These are phyloP conservation scores for Lepisosteus osseus DNA, from an alignment of 2,113 vertebrate genomes.

Conservation along the genomic window DNA sequence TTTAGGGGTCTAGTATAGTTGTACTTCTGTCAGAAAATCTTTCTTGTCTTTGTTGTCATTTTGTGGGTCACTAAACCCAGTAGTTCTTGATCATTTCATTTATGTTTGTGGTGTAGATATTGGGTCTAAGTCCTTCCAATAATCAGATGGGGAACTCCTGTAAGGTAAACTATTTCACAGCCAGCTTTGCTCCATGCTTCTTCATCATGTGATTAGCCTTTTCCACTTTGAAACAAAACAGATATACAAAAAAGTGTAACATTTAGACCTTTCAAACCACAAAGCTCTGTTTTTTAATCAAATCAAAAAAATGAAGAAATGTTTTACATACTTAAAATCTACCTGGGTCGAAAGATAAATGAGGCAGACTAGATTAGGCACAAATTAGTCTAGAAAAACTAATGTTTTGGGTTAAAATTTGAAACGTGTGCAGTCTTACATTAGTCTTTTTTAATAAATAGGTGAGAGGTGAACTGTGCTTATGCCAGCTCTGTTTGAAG, in stretches of 20 bases:
- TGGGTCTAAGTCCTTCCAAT: constrained; percentile 79
- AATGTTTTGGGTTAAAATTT: too few relatives aligned
- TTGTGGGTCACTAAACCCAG: neutral
- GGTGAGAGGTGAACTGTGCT: neutral
- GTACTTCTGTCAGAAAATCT: too few relatives aligned
- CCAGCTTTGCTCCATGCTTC: constrained; percentile 46
- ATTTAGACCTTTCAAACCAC: constrained; percentile 24
- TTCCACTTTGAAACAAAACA: constrained; percentile 5
- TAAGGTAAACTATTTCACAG: constrained; percentile 71
- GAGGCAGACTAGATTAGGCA: too few relatives aligned
- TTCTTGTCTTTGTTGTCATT: too few relatives aligned
- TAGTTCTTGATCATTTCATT: constrained; percentile 38
- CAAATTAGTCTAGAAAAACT: too few relatives aligned
- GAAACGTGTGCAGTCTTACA: too few relatives aligned
- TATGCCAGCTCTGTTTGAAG: constrained; percentile 4
- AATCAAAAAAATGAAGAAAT: too few relatives aligned
- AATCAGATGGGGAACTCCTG: constrained; percentile 68
- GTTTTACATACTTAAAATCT: too few relatives aligned
- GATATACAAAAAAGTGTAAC: constrained; percentile 17
- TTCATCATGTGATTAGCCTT: constrained; percentile 28
- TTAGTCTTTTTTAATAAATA: too few relatives aligned
- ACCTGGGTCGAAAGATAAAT: too few relatives aligned
- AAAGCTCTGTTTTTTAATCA: constrained; percentile 1
- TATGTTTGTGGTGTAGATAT: constrained; percentile 92
- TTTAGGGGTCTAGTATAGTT: too few relatives aligned